A percentile compares a stretch with the other conserved stretches of the same genome.
Conservation (phyloP, 2,797 vertebrate species). For the Alosa sapidissima region DNA sequence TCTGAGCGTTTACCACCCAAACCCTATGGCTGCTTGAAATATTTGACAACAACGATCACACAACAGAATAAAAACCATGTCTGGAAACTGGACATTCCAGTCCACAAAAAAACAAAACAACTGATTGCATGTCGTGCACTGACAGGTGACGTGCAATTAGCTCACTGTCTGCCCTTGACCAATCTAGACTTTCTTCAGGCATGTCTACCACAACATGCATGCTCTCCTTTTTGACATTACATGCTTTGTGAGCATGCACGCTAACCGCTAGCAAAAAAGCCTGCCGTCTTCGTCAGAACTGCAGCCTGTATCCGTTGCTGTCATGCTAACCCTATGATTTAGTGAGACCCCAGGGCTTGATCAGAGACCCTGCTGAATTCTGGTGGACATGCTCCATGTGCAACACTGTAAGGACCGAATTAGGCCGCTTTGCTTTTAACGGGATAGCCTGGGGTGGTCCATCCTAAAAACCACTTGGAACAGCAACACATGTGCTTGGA, state of each 20-base stretch:
- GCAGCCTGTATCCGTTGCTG: constrained; percentile 10
- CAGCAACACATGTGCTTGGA: neutral
- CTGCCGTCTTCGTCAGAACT: constrained; percentile 47
- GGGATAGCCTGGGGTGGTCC: constrained; percentile 66
- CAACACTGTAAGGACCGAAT: constrained; percentile 63
- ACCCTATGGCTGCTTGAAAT: neutral
- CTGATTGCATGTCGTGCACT: neutral
- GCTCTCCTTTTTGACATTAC: neutral
- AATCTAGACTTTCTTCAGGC: constrained; percentile 4
- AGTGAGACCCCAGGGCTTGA: constrained; percentile 61
- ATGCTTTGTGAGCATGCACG: neutral
- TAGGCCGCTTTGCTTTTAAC: constrained; percentile 64
- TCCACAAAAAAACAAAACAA: neutral
- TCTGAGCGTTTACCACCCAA: neutral
- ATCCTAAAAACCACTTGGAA: neutral
- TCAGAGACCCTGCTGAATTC: constrained; percentile 59
- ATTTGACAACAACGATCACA: neutral
- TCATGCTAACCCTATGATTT: constrained; percentile 61
- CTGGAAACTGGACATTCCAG: neutral
- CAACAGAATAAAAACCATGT: neutral
- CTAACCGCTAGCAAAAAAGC: neutral
- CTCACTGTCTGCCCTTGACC: neutral
- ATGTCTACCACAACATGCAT: constrained; percentile 13
- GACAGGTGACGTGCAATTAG: constrained; percentile 9
- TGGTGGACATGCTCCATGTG: constrained; percentile 53